These are phyloP conservation scores for Tipula unca DNA, from an alignment of 2,888 invertebrate species.

Conservation along the genomic window DNA sequence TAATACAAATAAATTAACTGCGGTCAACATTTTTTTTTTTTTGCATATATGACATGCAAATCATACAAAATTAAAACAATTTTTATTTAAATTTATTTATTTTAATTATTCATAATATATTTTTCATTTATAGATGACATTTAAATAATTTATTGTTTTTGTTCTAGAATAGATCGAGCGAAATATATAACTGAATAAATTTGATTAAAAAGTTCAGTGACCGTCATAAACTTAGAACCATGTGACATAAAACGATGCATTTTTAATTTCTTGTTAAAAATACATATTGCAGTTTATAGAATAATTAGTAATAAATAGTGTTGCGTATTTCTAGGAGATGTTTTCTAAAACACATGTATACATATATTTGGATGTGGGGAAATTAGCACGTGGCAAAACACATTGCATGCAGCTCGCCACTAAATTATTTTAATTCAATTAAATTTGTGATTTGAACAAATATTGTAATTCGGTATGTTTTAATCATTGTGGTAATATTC, in stretches of 20 bases:
- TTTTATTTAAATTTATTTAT: neutral
- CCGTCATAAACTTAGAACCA: neutral
- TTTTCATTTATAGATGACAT: neutral
- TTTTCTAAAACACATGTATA: neutral
- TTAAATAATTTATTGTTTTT: neutral
- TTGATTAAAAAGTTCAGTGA: neutral
- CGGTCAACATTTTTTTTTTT: neutral
- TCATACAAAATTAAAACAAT: neutral
- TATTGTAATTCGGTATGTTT: no score
- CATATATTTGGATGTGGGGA: neutral
- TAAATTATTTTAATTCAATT: neutral
- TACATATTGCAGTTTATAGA: neutral
- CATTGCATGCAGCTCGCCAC: neutral
- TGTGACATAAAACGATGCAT: neutral
- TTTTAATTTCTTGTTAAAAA: neutral
- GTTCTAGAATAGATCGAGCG: neutral
- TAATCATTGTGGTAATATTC: no score
- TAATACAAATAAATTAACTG: no score
- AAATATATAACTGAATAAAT: neutral
- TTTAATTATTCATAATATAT: neutral
- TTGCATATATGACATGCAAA: neutral
- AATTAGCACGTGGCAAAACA: neutral
- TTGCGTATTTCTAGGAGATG: neutral
- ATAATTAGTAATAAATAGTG: neutral
- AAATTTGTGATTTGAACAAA: no score